A percentile compares a stretch with the other conserved stretches of the same genome.
Conservation (phyloP, 37 sponge, comb jelly and placozoan species). For the Haliclona indistincta region DNA sequence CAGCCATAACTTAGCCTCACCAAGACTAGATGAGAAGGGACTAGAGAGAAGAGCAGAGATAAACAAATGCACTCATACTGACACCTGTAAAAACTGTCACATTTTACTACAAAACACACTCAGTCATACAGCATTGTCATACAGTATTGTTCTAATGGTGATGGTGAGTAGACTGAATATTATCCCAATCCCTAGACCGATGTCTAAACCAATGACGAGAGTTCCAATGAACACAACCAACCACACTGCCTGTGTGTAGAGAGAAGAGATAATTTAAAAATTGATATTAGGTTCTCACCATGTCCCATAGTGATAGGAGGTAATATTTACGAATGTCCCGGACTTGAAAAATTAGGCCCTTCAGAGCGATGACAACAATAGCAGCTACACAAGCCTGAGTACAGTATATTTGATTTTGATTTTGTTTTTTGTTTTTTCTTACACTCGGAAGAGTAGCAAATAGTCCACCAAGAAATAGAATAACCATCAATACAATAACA, state of each 20-base stretch:
- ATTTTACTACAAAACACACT: neutral
- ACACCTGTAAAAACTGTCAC: too few relatives aligned
- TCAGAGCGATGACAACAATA: slow-evolving; percentile 74
- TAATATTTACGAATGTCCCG: slow-evolving; percentile 61
- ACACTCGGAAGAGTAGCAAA: slow-evolving; percentile 72
- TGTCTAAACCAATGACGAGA: slow-evolving; percentile 72
- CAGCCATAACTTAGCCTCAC: neutral
- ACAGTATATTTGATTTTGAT: too few relatives aligned
- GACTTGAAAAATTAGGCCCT: slow-evolving; percentile 68
- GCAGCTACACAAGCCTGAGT: slow-evolving; percentile 74
- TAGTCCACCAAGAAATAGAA: slow-evolving; percentile 53
- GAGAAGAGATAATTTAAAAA: too few relatives aligned
- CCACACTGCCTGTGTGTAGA: slow-evolving; percentile 77
- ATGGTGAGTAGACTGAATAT: slow-evolving; percentile 54
- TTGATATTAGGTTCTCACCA: slow-evolving; percentile 14
- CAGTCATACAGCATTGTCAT: slow-evolving; percentile 4
- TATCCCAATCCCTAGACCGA: slow-evolving; percentile 73
- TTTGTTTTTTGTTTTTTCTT: too few relatives aligned
- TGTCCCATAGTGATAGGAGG: slow-evolving; percentile 45
- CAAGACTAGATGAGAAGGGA: neutral
- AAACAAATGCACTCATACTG: too few relatives aligned
- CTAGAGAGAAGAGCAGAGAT: neutral
- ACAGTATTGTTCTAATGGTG: slow-evolving; percentile 54
- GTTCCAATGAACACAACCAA: slow-evolving; percentile 72
- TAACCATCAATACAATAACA: slow-evolving; percentile 54